Evolutionary conservation across 1,140 invertebrate genomes (phyloP), one percentile per base, ranked within the genome.

Genomic region (Pseudachorutes palmiensis): DNA sequence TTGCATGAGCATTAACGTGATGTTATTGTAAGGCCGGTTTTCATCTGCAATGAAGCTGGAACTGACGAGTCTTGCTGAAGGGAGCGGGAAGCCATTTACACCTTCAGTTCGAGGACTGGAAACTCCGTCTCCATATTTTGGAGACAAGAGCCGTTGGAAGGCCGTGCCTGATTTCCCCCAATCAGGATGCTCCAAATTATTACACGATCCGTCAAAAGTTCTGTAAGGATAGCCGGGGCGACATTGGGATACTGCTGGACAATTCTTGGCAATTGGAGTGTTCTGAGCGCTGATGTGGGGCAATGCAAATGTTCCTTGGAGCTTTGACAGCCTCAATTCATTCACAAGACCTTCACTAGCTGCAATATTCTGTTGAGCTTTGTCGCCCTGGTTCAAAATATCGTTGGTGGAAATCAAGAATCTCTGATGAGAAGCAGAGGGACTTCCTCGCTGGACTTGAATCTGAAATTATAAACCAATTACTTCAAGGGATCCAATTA

Each of bases 141-240:
- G 80, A 66, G 80, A 78, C 9, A 84, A 75, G 12, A 84, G 74
- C 71, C 83, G 76, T 31, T 78, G 78, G 66, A 84, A 82, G 16
- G 81, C 79, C n/a, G 55, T 63, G 72, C 79, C 75, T 14, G 81
- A 77, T 65, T 79, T 81, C 30, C 86, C 86, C 84, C 84, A 86
- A 68, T 79, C 79, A 1, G 83, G 82, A 76, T 84, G 81, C 33
- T 81, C 70, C 1, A 82, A 48, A 73, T 87, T 87, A 72, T 87
- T 87, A 75, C 86, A 87, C 41, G 78, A 81, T 22, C 85, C 86
- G 72, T 87, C 84, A 22, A 81, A 74, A 14, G 79, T 80, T 32
- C 86, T 80, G 45, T 87, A 88, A 2, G 72, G 72, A 64, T 62
- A 71, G n/a, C 66, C 57, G 12, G 68, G 70, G 60, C 61, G 55